Conservation (phyloP, 2,888 invertebrate genomes). For the Merodon equestris region DNA sequence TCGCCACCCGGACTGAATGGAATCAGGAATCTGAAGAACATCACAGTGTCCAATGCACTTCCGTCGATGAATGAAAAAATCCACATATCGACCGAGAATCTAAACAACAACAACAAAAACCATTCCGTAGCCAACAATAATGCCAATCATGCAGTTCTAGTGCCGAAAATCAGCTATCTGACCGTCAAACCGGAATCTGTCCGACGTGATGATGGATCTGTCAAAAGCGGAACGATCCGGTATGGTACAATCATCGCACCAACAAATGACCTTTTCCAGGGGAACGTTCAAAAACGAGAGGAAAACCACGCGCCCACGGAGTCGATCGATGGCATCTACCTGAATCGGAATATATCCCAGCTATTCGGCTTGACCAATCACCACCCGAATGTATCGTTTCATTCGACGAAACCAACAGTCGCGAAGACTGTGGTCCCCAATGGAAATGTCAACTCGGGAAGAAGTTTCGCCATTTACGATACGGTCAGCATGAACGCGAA, state of each 20-base stretch:
- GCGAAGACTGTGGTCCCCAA: constrained; percentile 9
- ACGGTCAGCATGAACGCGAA: constrained; percentile 76
- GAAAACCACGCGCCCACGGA: constrained; percentile 71
- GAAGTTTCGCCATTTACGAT: constrained; percentile 73
- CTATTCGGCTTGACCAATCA: constrained; percentile 73
- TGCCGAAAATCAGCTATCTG: constrained; percentile 73
- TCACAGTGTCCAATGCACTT: constrained; percentile 72
- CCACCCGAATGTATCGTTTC: constrained; percentile 75
- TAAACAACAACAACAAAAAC: constrained; percentile 69
- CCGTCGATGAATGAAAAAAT: constrained; percentile 74
- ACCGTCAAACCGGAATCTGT: constrained; percentile 70
- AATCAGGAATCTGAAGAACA: constrained; percentile 50
- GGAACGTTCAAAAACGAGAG: constrained; percentile 58
- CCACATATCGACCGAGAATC: constrained; percentile 24
- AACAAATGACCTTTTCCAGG: constrained; percentile 70
- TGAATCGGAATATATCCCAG: constrained; percentile 76
- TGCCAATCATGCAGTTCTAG: constrained; percentile 68
- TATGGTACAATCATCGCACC: constrained; percentile 71
- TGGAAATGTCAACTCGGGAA: constrained; percentile 37
- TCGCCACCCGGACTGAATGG: constrained; percentile 72
- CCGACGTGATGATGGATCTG: constrained; percentile 57
- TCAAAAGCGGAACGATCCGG: constrained; percentile 71
- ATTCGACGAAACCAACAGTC: constrained; percentile 53
- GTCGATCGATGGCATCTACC: constrained; percentile 76
- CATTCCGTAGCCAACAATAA: constrained; percentile 50